A percentile compares a stretch with the other conserved stretches of the same genome.
phyloP scores from a whole-genome alignment of 2,113 vertebrate genomes.

The Eira barbara region DNA sequence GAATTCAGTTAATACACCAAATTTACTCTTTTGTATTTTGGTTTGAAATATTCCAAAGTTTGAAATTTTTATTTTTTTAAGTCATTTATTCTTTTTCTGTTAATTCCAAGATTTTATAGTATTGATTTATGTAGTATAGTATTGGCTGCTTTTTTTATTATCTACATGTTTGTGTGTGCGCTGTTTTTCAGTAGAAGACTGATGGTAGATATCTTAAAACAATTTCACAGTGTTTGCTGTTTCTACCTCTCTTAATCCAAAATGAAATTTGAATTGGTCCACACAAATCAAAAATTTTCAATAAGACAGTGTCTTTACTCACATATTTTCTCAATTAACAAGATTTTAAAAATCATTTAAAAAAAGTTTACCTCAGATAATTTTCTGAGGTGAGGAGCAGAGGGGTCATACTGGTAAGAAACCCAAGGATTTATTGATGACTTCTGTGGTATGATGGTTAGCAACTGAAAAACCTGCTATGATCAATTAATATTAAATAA shows the following conservation, averaged over 20 bases:
- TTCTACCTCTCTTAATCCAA: constrained; percentile 18
- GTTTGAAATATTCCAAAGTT: neutral
- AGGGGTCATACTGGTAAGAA: neutral
- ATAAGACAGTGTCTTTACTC: neutral
- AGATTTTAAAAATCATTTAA: neutral
- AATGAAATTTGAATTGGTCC: constrained; percentile 29
- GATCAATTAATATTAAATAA: neutral
- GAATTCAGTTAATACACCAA: neutral
- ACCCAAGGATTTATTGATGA: neutral
- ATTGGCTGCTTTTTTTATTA: neutral
- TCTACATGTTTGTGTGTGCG: neutral
- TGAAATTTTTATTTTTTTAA: constrained; percentile 27
- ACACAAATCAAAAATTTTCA: constrained; percentile 21
- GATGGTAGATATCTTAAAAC: neutral
- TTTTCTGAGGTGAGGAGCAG: neutral
- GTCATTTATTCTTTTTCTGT: neutral
- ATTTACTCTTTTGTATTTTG: neutral
- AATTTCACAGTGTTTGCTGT: constrained; percentile 3
- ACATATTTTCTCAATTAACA: neutral
- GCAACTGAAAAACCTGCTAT: neutral
- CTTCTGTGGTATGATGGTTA: neutral
- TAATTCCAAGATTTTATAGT: neutral
- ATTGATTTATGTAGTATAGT: neutral
- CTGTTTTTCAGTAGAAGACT: constrained; percentile 11
- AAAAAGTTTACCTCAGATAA: neutral